Percentiles rank a stretch among this genome's conserved stretches.
Conservation (phyloP, 2,797 vertebrate genomes). For the Carduelis carduelis region DNA sequence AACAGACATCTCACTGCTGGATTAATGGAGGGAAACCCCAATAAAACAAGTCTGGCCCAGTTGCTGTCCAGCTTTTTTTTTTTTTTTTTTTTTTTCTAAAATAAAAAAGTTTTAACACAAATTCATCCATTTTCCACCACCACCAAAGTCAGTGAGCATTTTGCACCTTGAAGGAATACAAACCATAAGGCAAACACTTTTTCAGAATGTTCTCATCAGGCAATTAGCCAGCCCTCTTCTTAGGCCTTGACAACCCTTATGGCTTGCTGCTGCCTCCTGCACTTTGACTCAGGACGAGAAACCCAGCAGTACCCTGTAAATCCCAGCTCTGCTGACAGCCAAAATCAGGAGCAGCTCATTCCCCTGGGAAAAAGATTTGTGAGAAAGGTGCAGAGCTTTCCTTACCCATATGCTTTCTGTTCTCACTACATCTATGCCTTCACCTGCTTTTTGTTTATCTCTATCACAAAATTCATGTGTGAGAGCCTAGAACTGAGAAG, state of each 20-base stretch:
- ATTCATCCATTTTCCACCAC: neutral
- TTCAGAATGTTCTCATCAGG: neutral
- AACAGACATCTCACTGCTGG: neutral
- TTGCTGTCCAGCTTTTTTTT: neutral
- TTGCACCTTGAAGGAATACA: neutral
- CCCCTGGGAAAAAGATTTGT: conserved; percentile 26
- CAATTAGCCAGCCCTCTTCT: neutral
- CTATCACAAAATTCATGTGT: neutral
- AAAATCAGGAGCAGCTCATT: conserved; percentile 42
- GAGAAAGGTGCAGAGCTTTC: conserved; percentile 41
- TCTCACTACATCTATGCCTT: conserved; percentile 48
- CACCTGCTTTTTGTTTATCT: conserved; percentile 44
- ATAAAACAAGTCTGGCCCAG: neutral
- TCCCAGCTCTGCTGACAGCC: conserved; percentile 3
- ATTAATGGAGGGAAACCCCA: neutral
- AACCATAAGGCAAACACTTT: neutral
- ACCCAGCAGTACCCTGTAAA: conserved; percentile 39
- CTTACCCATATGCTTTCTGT: conserved; percentile 49
- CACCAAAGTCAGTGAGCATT: neutral
- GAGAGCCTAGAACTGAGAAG: neutral
- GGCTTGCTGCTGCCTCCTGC: neutral
- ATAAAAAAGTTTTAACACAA: neutral
- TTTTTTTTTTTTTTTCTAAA: neutral
- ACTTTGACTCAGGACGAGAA: neutral
- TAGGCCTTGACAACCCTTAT: neutral